phyloP scores from a whole-genome alignment of 2,888 invertebrate species.

The Criorhina ranunculi region DNA sequence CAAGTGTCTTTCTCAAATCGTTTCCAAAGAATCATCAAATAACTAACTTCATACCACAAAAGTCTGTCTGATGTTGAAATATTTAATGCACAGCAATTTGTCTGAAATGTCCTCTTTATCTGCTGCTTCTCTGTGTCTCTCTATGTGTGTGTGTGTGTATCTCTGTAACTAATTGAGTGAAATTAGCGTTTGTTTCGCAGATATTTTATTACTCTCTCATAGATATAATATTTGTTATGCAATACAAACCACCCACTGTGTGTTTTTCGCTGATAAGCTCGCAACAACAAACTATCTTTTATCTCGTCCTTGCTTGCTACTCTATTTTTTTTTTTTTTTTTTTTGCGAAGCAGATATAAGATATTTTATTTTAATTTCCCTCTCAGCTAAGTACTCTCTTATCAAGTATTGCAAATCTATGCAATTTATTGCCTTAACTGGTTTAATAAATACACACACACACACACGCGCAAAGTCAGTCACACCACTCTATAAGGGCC shows the following conservation, averaged over 20 bases:
- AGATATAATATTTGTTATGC: constrained; percentile 53
- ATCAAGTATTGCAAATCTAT: constrained; percentile 73
- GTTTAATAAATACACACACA: constrained; percentile 69
- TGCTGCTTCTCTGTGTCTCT: no score
- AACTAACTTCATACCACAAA: neutral
- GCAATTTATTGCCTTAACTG: constrained; percentile 74
- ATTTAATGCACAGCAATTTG: constrained; percentile 38
- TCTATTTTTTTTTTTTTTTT: no score
- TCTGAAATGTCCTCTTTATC: constrained; percentile 40
- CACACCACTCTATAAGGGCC: constrained; percentile 1
- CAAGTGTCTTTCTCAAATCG: neutral
- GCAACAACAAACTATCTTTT: constrained; percentile 19
- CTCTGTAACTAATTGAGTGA: constrained; percentile 65
- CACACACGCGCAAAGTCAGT: neutral
- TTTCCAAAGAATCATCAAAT: neutral
- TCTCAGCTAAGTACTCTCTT: constrained; percentile 67
- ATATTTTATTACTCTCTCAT: constrained; percentile 56
- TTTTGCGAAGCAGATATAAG: neutral
- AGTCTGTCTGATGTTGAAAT: constrained; percentile 43
- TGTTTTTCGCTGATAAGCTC: constrained; percentile 53
- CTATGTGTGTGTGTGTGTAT: constrained; percentile 38
- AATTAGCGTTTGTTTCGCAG: constrained; percentile 62
- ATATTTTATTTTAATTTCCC: constrained; percentile 72
- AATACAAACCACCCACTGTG: constrained; percentile 57
- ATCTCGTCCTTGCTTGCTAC: constrained; percentile 1